These are phyloP conservation scores for Anagrus nilaparvatae DNA, from an alignment of 1,140 invertebrate genomes.

Conservation along the genomic window DNA sequence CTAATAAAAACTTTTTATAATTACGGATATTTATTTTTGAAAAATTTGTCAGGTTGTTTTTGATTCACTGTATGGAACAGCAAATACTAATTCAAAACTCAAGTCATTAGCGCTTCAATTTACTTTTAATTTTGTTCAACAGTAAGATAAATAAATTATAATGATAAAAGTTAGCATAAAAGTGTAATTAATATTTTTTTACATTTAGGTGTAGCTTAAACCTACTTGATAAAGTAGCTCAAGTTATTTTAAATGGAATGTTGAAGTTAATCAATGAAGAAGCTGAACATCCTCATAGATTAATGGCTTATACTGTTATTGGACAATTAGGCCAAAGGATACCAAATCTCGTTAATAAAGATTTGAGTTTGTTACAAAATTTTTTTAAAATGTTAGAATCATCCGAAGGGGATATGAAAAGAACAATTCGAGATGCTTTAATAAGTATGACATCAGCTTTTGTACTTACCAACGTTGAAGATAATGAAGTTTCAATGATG, in stretches of 20 bases:
- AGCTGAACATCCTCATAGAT: constrained; percentile 49
- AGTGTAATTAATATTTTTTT: not conserved
- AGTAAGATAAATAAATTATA: constrained; percentile 45
- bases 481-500: constrained; percentile 38
- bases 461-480: constrained; percentile 29
- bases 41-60: constrained; percentile 69
- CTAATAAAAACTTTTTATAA: constrained; percentile 1
- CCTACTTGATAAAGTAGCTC: constrained; percentile 33
- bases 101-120: constrained; percentile 74
- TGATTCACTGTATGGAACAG: constrained; percentile 69
- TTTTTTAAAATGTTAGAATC: constrained; percentile 55
- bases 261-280: constrained; percentile 35
- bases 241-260: constrained; percentile 38
- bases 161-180: not conserved
- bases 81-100: constrained; percentile 70
- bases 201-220: constrained; percentile 28
- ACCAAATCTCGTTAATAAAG: constrained; percentile 58
- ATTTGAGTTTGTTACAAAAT: constrained; percentile 51
- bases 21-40: not conserved
- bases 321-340: constrained; percentile 60
- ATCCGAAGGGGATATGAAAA: constrained; percentile 43
- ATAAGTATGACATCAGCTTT: constrained; percentile 48
- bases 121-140: constrained; percentile 66
- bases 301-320: constrained; percentile 65
- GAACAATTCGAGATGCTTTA: constrained; percentile 49